Conservation (phyloP, 1,140 invertebrate genomes). For the Bombus superbus region DNA sequence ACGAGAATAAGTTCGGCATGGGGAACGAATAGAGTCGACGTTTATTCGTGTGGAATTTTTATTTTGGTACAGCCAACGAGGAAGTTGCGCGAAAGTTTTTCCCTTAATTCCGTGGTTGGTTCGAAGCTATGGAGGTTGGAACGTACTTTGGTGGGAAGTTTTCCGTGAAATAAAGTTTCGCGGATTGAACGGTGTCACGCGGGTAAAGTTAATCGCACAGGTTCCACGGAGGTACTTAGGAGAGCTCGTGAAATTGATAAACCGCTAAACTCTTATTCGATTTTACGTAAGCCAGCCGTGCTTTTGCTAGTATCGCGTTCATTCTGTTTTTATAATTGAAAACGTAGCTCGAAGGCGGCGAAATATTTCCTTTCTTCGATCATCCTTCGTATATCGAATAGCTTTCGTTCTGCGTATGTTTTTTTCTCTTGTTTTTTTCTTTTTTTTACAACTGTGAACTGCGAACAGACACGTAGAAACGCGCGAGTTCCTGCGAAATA, state of each 20-base stretch:
- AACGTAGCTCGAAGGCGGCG: neutral
- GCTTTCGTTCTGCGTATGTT: neutral
- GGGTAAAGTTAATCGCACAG: neutral
- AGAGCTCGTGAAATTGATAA: neutral
- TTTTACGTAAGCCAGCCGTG: neutral
- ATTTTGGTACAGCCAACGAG: no score
- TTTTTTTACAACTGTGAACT: no score
- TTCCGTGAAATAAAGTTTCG: constrained; percentile 13
- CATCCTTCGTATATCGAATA: neutral
- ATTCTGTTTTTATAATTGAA: neutral
- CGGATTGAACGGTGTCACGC: neutral
- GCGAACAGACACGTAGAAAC: no score
- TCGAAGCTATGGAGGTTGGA: neutral
- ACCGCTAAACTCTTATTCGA: neutral
- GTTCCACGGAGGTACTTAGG: neutral
- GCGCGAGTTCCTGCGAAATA: no score
- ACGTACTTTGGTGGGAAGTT: neutral
- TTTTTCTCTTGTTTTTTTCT: no score
- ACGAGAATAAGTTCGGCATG: no score
- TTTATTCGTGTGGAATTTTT: no score
- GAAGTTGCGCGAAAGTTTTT: constrained; percentile 9
- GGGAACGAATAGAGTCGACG: no score
- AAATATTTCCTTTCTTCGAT: neutral
- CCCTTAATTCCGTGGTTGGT: neutral
- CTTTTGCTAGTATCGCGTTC: neutral